These are phyloP conservation scores for Zaprionus obscuricornis DNA, from an alignment of 2,888 invertebrate genomes.

Conservation along the genomic window DNA sequence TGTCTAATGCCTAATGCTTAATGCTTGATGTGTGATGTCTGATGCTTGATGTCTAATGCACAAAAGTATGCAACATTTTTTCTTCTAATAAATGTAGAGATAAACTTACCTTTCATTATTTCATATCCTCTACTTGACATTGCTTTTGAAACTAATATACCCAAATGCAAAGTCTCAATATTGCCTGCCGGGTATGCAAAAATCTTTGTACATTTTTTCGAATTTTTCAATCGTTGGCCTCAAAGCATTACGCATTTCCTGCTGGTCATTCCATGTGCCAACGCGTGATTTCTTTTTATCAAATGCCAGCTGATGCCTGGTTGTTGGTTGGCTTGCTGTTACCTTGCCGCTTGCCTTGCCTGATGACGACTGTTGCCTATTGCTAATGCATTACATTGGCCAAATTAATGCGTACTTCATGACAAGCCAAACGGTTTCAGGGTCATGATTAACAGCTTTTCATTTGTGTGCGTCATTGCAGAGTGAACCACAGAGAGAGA, in stretches of 20 bases:
- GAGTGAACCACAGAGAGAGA: background rate
- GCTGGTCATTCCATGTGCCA: conserved; percentile 62
- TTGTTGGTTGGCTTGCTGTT: no score
- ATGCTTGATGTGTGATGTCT: no score
- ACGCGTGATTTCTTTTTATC: background rate
- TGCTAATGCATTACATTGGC: conserved; percentile 52
- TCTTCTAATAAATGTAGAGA: no score
- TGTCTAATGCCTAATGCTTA: no score
- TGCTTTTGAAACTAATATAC: no score
- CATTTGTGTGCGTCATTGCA: conserved; percentile 36
- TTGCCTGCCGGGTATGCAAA: conserved; percentile 42
- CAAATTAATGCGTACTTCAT: conserved; percentile 65
- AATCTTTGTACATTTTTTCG: conserved; percentile 60
- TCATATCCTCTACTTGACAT: no score
- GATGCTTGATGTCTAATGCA: no score
- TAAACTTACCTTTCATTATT: no score
- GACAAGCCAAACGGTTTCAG: conserved; percentile 53
- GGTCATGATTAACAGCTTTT: conserved; percentile 67
- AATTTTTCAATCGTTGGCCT: conserved; percentile 32
- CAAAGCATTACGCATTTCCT: conserved; percentile 40
- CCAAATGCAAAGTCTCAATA: no score
- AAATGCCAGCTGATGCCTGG: conserved; percentile 1
- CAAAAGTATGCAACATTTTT: no score
- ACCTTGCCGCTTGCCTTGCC: conserved; percentile 8
- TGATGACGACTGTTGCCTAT: conserved; percentile 26